phyloP scores from a whole-genome alignment of 2,113 vertebrate species.

The Otolemur garnettii region DNA sequence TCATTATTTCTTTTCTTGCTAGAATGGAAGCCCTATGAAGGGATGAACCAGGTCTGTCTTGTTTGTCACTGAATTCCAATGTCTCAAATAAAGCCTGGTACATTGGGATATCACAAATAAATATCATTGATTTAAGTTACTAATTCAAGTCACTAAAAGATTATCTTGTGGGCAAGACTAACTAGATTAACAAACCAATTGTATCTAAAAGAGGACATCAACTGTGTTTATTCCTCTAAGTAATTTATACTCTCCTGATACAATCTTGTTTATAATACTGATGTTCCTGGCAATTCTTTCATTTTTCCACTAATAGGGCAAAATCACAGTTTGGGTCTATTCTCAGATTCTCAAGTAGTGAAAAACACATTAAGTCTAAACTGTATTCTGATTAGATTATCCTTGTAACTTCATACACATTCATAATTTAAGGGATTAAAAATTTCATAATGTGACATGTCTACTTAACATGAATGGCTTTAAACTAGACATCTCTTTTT shows the following conservation, averaged over 20 bases:
- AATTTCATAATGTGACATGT: neutral
- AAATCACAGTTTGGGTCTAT: slow-evolving; percentile 47
- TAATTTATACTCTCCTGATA: neutral
- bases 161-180: neutral
- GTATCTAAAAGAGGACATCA: neutral
- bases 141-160: slow-evolving; percentile 13
- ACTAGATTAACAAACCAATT: neutral
- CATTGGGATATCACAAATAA: slow-evolving; percentile 16
- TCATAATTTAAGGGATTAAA: neutral
- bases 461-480: slow-evolving; percentile 24
- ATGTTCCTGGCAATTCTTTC: slow-evolving; percentile 10
- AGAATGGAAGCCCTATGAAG: neutral
- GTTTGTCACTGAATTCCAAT: neutral
- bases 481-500: slow-evolving; percentile 11
- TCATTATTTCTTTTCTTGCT: slow-evolving; percentile 17
- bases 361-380: neutral
- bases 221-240: slow-evolving; percentile 39
- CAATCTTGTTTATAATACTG: neutral
- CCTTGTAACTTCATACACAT: neutral
- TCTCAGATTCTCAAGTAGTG: neutral
- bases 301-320: slow-evolving; percentile 8
- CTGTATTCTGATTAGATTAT: slow-evolving; percentile 14
- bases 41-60: neutral
- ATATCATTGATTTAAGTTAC: slow-evolving; percentile 4
- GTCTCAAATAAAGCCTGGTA: neutral